Base-by-base conservation (phyloP, 2,797 vertebrate species). In the Syngnathus acus region DNA sequence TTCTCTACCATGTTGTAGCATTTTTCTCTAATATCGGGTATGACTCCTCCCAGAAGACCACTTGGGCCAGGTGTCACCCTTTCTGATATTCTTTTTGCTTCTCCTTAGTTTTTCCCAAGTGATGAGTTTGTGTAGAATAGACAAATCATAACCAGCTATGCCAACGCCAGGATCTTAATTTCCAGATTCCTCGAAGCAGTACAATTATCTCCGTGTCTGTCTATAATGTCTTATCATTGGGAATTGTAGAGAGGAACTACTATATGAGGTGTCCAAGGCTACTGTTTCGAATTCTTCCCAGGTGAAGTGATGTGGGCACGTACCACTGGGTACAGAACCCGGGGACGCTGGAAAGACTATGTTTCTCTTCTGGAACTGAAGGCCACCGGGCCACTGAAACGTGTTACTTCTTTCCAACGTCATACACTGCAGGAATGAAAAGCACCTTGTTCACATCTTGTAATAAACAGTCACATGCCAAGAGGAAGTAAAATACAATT, bases 1-100 rank as follows among this genome's bases (percentile, higher is more conserved):
- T 78, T 63, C 64, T 54, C 67, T 61, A 51, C 48, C 26, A 13
- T 71, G 72, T 78, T 68, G 67, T 70, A 76, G 68, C 62, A 72
- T 51, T 32, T 26, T 38, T 14, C 47, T 75, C 70, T 6, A 38
- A 32, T 38, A 42, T 9, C n/a, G 5, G 19, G 13, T 64, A 14
- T 48, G 42, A 37, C 16, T 83, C 72, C 68, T 74, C 65, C 68
- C 23, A 21, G 37, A 68, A 43, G 60, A 69, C 65, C 61, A 9
- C 11, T 0, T 39, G 62, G 53, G 47, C 19, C 53, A 14, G 47
- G 16, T 40, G 37, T 38, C 59, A 42, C 10, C 9, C 19, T 48
- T 64, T 62, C 58, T 23, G 60, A 40, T 3, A 21, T n/a, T 62
- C 9, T 43, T 43, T n/a, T 1, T 42, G 19, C 5, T 62, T 40